A percentile compares a stretch with the other conserved stretches of the same genome.
phyloP scores from a whole-genome alignment of 2,113 vertebrate genomes.

The Petroica traversi region DNA sequence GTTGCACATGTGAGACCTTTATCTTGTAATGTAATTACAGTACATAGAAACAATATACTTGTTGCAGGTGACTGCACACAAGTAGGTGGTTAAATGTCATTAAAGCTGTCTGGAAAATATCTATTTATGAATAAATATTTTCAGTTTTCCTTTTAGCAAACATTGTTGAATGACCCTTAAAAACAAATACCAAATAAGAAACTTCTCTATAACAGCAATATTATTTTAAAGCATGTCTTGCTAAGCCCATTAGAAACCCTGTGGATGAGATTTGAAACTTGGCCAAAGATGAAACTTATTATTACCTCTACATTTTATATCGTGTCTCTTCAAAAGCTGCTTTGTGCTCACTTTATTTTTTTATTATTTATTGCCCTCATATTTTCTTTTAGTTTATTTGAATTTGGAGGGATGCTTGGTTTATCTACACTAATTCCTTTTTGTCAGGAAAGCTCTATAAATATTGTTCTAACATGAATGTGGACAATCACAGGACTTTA shows the following conservation, averaged over 20 bases:
- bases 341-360: neutral
- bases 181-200: neutral
- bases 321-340: neutral
- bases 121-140: conserved; percentile 30
- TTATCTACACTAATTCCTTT: neutral
- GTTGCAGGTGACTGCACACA: neutral
- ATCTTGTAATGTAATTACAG: conserved; percentile 41
- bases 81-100: conserved; percentile 5
- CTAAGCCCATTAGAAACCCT: neutral
- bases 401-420: neutral
- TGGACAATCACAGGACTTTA: neutral
- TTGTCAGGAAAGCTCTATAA: neutral
- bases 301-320: neutral
- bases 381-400: neutral
- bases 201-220: neutral
- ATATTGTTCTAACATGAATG: neutral
- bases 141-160: neutral
- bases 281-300: neutral
- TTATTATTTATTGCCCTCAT: neutral
- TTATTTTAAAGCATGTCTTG: neutral
- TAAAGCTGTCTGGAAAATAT: neutral
- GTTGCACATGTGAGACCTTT: conserved; percentile 24
- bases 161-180: neutral
- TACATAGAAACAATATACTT: conserved; percentile 31
- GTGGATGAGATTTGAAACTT: neutral